Evolutionary conservation across 1,140 invertebrate species (phyloP), one percentile per base, ranked within the genome.

Genomic region (Drosophila ercepeae): DNA sequence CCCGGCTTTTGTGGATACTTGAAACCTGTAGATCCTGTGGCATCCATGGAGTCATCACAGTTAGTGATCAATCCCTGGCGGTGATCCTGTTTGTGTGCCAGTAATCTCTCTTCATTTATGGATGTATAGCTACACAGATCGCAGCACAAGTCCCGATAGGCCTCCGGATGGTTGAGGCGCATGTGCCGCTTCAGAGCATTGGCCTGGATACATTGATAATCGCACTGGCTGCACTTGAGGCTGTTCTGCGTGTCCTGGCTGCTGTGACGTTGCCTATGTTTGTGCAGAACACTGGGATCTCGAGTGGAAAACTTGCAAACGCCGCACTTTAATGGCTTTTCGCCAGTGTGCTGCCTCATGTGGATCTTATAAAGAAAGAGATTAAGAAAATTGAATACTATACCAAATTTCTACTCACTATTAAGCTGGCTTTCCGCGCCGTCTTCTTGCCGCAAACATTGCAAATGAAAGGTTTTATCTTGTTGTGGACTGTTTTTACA

Each of bases 401-500:
- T 8, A 3, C 11, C 11, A 3, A 2, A 9, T 32, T 32, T n/a
- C 1, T 32, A 95, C 79, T 95, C 91, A 93, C 93, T 71, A 95
- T 93, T 9, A 96, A 78, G 92, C 94, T 94, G 2, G 94, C 94
- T 81, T 95, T 95, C 23, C 94, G 91, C 0, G 94, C 93, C 41
- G 94, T 94, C 49, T 94, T 94, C 77, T 96, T 95, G 6, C 95
- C 95, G 89, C 96, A 97, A 52, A 95, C 94, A 59, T 94, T 94
- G 76, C 96, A 97, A 27, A 94, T 93, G 72, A 95, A 96, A 0
- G 95, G 95, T 70, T 95, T 95, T 13, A 96, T 91, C 81, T 96
- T 95, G 21, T 94, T 94, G 82, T 97, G 96, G 1, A 97, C 95
- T 1, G 94, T 93, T 88, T 96, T 94, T 8, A 96, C 93, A 63